Evolutionary conservation across 30 jellyfish, hydroid and myxozoan genomes (phyloP).

Genomic region (Chironex yamaguchii): DNA sequence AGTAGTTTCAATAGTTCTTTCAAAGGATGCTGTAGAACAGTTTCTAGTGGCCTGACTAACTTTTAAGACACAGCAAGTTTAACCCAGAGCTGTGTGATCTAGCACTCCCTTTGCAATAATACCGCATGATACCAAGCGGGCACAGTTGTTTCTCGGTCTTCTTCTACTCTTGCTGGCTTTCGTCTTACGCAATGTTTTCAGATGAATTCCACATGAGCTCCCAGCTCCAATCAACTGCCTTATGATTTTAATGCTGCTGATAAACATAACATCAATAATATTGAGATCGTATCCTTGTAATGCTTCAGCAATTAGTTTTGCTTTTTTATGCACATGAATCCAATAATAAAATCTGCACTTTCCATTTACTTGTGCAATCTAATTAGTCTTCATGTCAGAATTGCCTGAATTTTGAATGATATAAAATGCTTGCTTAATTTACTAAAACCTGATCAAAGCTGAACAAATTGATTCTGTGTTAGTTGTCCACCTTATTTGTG

Average conservation of each 20-base stretch:
- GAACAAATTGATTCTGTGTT: background rate
- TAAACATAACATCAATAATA: slow-evolving; percentile 3
- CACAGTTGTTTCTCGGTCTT: slow-evolving; percentile 9
- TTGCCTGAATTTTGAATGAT: background rate
- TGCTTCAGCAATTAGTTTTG: slow-evolving; percentile 38
- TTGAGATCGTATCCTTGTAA: slow-evolving; percentile 26
- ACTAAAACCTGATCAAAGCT: background rate
- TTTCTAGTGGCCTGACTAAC: slow-evolving; percentile 10
- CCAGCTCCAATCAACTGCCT: too few relatives aligned
- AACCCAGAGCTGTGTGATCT: background rate
- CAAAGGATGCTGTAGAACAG: background rate
- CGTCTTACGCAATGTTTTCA: slow-evolving; percentile 25
- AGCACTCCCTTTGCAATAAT: background rate
- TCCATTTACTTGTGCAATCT: too few relatives aligned
- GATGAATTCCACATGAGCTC: slow-evolving; percentile 20
- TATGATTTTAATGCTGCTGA: too few relatives aligned
- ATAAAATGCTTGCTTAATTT: background rate
- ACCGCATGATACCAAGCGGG: slow-evolving; percentile 5
- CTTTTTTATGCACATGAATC: slow-evolving; percentile 48
- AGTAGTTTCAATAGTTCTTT: too few relatives aligned
- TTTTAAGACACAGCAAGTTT: background rate
- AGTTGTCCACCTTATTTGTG: too few relatives aligned
- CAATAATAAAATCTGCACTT: slow-evolving; percentile 16
- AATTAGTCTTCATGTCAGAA: background rate
- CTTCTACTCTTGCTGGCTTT: slow-evolving; percentile 19